Conservation (phyloP, 2,888 invertebrate species). For the Tineola bisselliella region DNA sequence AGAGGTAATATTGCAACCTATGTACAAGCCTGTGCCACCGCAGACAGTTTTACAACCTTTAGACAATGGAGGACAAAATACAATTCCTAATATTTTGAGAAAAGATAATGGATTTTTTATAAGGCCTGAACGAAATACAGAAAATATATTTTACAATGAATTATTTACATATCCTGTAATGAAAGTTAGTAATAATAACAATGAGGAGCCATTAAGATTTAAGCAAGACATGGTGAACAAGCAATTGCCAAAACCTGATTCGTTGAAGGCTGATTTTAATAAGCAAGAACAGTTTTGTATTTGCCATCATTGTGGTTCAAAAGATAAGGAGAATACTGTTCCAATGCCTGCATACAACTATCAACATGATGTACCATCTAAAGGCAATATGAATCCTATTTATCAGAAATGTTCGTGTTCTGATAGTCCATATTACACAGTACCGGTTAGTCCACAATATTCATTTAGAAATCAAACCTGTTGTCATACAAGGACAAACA, state of each 20-base stretch:
- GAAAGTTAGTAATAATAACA: background rate
- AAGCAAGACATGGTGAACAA: background rate
- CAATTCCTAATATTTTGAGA: constrained; percentile 29
- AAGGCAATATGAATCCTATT: background rate
- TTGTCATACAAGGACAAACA: background rate
- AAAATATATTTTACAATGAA: constrained; percentile 14
- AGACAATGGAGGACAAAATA: background rate
- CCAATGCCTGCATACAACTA: background rate
- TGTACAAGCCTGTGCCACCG: background rate
- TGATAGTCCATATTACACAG: background rate
- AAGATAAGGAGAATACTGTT: background rate
- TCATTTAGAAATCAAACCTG: background rate
- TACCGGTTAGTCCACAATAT: background rate
- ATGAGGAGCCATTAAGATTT: background rate
- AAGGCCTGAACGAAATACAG: constrained; percentile 21
- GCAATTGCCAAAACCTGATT: background rate
- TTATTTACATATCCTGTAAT: constrained; percentile 3
- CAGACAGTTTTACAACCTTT: background rate
- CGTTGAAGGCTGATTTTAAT: background rate
- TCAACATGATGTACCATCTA: background rate
- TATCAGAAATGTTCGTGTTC: background rate
- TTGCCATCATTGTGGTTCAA: constrained; percentile 37
- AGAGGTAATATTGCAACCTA: background rate
- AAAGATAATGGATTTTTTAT: constrained; percentile 47
- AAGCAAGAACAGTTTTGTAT: constrained; percentile 24